Base-by-base conservation (phyloP, 2,888 invertebrate genomes). In the Corbicula japonica region DNA sequence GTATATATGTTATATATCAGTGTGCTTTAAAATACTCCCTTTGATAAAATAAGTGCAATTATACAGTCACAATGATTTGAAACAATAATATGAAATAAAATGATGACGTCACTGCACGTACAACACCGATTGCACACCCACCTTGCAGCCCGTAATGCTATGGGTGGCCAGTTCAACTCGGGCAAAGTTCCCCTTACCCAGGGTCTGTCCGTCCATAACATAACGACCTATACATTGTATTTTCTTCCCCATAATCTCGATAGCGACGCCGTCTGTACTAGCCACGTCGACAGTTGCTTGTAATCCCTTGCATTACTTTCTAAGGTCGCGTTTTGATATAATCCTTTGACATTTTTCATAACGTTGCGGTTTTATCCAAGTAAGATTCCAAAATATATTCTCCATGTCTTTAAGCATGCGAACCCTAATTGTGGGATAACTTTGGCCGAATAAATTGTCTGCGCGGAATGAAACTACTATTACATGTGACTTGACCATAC, bases 171-270 rank as follows among this genome's bases (percentile, higher is more conserved):
- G 96, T 91, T 96, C 96, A 58, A 96, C 96, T 87, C 95, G 95
- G 28, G 96, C 96, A 92, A 96, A 96, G 93, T 96, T 96, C 79
- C 96, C 96, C 93, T 96, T 96, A 54, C 96, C 96, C 73, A 96
- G 94, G 74, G 95, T 94, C 87, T 95, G 95, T 76, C 96, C 96
- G 72, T 96, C 96, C 95, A 96, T 95, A 89, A 95, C 94, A 93
- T 96, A 96, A 91, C 95, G 96, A 72, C 96, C 96, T 86, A 96
- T 91, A 70, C 90, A 92, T 80, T 93, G 93, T 79, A 93, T 93
- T 88, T 93, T 93, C 87, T 92, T 93, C 80, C 93, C 93, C 93
- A 93, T 93, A 70, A 79, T 87, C 86, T 74, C 80, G n/a, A 46
- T 23, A 46, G 66, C 72, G 66, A 58, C 60, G 54, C 75, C 65